Percentiles rank a stretch among this genome's conserved stretches.
Evolutionary conservation across 2,797 vertebrate species (phyloP).

Genomic region (Lithobates sylvaticus): DNA sequence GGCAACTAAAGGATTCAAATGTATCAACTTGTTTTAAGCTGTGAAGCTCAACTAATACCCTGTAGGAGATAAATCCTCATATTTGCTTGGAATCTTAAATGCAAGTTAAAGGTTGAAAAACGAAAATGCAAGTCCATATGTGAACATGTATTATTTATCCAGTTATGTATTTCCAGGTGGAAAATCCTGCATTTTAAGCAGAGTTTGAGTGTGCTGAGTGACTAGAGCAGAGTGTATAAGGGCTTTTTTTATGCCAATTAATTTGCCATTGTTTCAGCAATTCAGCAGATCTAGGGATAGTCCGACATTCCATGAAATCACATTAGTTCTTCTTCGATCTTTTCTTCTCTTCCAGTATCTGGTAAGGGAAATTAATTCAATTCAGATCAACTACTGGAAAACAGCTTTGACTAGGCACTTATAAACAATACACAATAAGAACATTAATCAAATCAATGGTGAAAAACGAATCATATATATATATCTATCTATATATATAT

Average conservation of each 20-base stretch:
- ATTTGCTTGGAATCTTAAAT: neutral
- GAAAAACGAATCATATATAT: conserved; percentile 14
- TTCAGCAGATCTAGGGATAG: conserved; percentile 43
- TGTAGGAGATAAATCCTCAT: neutral
- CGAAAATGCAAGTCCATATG: neutral
- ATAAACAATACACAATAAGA: conserved; percentile 28
- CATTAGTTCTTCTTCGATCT: conserved; percentile 43
- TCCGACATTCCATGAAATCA: conserved; percentile 44
- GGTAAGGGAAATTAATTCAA: conserved; percentile 41
- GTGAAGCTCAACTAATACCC: neutral
- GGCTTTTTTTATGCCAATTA: conserved; percentile 10
- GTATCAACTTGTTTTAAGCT: neutral
- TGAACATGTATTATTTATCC: conserved; percentile 5
- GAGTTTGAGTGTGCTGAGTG: neutral
- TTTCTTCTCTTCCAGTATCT: conserved; percentile 25
- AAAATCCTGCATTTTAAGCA: conserved; percentile 18
- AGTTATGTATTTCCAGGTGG: conserved; percentile 1
- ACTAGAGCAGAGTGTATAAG: neutral
- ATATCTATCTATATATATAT: no score
- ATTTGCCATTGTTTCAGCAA: conserved; percentile 42
- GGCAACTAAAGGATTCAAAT: neutral
- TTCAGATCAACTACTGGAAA: conserved; percentile 41
- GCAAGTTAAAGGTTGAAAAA: neutral
- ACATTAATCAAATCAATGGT: conserved; percentile 36
- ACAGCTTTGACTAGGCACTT: conserved; percentile 32